Conservation (phyloP, 2,797 vertebrate genomes). For the Pangasius macronema region DNA sequence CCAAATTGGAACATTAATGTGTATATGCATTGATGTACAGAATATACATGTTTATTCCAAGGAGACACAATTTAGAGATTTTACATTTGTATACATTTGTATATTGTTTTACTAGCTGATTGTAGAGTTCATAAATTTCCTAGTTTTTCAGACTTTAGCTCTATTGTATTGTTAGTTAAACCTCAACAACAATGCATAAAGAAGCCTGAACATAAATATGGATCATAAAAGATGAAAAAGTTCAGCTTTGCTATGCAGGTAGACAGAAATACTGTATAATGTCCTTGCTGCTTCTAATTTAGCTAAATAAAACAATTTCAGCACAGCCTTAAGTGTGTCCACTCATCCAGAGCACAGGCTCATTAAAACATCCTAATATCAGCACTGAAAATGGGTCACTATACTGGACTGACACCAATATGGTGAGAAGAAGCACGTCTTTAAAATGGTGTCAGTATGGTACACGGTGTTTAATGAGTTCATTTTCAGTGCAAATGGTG, state of each 20-base stretch:
- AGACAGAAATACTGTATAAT: background rate
- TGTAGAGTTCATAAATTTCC: background rate
- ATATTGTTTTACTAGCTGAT: background rate
- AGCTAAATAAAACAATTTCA: conserved; percentile 2
- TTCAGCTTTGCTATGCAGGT: background rate
- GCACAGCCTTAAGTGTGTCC: conserved; percentile 2
- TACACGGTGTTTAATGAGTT: background rate
- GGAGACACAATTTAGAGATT: background rate
- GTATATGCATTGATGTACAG: background rate
- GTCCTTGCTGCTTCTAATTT: conserved; percentile 4
- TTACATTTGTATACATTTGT: background rate
- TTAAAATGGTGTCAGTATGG: conserved; percentile 14
- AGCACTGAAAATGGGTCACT: conserved; percentile 26
- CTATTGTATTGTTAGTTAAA: background rate
- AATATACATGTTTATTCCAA: background rate
- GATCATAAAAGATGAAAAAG: background rate
- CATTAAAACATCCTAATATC: conserved; percentile 21
- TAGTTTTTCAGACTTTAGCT: background rate
- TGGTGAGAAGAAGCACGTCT: background rate
- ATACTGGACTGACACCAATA: conserved; percentile 5
- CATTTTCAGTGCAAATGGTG: background rate
- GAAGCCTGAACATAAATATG: background rate
- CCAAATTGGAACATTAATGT: background rate
- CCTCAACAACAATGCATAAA: background rate
- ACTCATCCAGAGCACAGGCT: conserved; percentile 15